These are phyloP conservation scores for Olivierus martensii DNA, from an alignment of 1,140 invertebrate species.

Conservation along the genomic window DNA sequence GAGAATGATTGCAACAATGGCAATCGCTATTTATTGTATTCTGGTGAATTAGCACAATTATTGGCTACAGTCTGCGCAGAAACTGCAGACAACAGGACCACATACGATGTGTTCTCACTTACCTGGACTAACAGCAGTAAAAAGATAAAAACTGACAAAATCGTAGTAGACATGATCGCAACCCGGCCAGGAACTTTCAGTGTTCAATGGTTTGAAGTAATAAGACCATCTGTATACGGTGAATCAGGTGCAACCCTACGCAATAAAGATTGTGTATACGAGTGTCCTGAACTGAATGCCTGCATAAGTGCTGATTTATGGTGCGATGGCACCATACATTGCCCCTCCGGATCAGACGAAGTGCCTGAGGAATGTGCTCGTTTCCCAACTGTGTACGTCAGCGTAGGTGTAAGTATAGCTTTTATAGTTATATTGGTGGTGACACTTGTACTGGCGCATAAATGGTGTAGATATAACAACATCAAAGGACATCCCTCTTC, in stretches of 20 bases:
- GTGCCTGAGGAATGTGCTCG: conserved; percentile 43
- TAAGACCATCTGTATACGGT: conserved; percentile 30
- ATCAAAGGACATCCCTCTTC: too few relatives aligned
- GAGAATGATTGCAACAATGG: conserved; percentile 8
- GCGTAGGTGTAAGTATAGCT: too few relatives aligned
- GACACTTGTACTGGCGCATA: too few relatives aligned
- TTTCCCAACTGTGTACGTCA: conserved; percentile 16
- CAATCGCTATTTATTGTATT: conserved; percentile 5
- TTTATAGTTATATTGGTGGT: too few relatives aligned
- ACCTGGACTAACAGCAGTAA: conserved; percentile 16
- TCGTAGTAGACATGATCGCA: conserved; percentile 56
- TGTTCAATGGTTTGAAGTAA: conserved; percentile 69
- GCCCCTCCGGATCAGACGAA: conserved; percentile 76
- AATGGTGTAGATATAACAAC: too few relatives aligned
- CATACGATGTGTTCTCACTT: conserved; percentile 15
- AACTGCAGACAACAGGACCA: conserved; percentile 1
- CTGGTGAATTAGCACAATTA: conserved; percentile 9
- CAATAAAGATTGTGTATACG: conserved; percentile 48
- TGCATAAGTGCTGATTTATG: conserved; percentile 76
- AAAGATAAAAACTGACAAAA: conserved; percentile 7
- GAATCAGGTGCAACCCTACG: conserved; percentile 35
- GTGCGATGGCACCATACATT: conserved; percentile 72
- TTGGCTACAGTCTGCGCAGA: conserved; percentile 18
- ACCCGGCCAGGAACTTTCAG: conserved; percentile 54
- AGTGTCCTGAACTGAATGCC: conserved; percentile 69